A percentile compares a stretch with the other conserved stretches of the same genome.
These are phyloP conservation scores for Pristiophorus japonicus DNA, from an alignment of 2,113 vertebrate species.

Conservation along the genomic window DNA sequence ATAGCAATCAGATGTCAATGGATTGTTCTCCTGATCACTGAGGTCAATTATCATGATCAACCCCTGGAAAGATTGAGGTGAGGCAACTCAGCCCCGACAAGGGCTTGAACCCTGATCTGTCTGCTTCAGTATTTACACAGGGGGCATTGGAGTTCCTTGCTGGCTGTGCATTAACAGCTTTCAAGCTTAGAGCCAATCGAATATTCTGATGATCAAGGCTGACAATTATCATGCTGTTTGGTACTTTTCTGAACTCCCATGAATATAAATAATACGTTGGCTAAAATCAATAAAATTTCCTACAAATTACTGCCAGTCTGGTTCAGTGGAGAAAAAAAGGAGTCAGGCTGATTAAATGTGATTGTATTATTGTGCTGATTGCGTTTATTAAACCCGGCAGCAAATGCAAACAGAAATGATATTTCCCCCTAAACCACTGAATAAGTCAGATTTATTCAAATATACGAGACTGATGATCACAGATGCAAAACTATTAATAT, in stretches of 20 bases:
- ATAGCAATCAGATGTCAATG: background rate
- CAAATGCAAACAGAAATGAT: constrained; percentile 8
- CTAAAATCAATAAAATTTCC: background rate
- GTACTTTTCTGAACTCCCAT: background rate
- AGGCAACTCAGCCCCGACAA: background rate
- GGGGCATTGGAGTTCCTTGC: background rate
- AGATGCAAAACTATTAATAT: background rate
- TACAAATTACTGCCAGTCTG: background rate
- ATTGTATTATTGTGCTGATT: background rate
- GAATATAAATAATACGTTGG: constrained; percentile 10
- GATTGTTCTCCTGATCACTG: background rate
- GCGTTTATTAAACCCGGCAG: background rate
- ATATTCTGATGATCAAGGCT: background rate
- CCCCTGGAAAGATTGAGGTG: background rate
- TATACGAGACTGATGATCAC: background rate
- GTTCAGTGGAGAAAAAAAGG: background rate
- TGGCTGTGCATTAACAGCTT: background rate
- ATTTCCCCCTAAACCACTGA: background rate
- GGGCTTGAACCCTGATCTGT: background rate
- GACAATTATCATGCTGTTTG: background rate
- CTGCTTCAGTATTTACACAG: background rate
- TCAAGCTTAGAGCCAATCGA: background rate
- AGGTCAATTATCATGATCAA: background rate
- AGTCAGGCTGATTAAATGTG: background rate
- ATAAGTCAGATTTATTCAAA: constrained; percentile 9